Evolutionary conservation across 2,113 vertebrate species (phyloP).

Genomic region (Aramus guarauna): DNA sequence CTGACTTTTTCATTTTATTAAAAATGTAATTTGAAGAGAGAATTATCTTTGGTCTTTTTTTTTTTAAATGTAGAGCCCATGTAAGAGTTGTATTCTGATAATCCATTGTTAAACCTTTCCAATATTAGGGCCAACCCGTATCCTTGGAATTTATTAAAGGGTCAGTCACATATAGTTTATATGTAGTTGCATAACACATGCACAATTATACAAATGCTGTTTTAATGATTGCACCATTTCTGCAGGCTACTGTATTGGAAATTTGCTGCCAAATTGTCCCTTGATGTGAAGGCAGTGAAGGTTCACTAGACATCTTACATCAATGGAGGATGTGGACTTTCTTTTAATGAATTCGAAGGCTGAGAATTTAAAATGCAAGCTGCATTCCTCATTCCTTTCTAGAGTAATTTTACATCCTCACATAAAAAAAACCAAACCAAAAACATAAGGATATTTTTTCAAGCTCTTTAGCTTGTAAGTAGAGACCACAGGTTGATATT

Average conservation of each 20-base stretch:
- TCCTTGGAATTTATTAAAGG: not conserved
- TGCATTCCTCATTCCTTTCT: slow-evolving; percentile 35
- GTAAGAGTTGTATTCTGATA: not conserved
- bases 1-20: not conserved
- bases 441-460: slow-evolving; percentile 20
- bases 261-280: not conserved
- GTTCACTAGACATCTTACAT: not conserved
- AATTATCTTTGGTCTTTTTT: not conserved
- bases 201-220: rapidly evolving
- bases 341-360: slow-evolving; percentile 28
- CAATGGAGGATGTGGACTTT: not conserved
- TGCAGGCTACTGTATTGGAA: not conserved
- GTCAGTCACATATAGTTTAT: not conserved
- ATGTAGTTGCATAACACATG: not conserved
- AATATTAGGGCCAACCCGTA: not conserved
- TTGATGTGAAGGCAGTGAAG: not conserved
- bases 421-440: not conserved
- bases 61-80: not conserved
- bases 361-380: slow-evolving; percentile 42
- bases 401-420: slow-evolving; percentile 16
- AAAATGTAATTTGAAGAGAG: not conserved
- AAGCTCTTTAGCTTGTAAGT: slow-evolving; percentile 10
- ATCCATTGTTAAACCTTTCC: not conserved
- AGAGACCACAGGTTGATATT: slow-evolving; percentile 64
- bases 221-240: not conserved